Evolutionary conservation across 2,797 vertebrate genomes (phyloP), one percentile per base, ranked within the genome.

Genomic region (Pteronotus mesoamericanus): DNA sequence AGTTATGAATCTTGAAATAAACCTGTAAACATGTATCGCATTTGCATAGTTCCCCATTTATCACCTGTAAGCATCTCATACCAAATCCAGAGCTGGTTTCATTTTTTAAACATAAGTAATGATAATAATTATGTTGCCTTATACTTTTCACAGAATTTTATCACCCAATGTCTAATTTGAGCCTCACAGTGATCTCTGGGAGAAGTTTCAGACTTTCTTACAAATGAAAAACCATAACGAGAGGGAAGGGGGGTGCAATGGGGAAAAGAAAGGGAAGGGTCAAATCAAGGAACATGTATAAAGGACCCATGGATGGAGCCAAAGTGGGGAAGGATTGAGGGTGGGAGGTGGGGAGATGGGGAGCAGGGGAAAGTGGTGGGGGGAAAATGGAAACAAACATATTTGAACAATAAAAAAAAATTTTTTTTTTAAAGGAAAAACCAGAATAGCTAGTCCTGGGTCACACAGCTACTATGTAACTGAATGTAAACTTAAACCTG

Each of bases 41-140:
- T 82, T 87, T 96, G 86, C 82, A 90, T 68, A 53, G 51, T 44
- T 95, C 39, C 26, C 80, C 82, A 85, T 95, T 94, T 87, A 88
- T 96, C 94, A 91, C 72, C 89, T 32, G 29, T 94, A 93, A 96
- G 78, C 91, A 96, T 91, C 61, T 68, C 55, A 83, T 79, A 93
- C 37, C 83, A 96, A 95, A 97, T 77, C n/a, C n/a, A n/a, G n/a
- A n/a, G 24, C 61, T 96, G 90, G 68, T 88, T 95, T 96, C 66
- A 88, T 89, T 96, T 96, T 96, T 96, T 96, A 96, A 96, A 96
- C 37, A 78, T 78, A 78, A 96, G 46, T 85, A 57, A 95, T 94
- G 92, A 78, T 22, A 84, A 87, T 87, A 79, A 95, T 86, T 85
- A 42, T n/a, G n/a, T n/a, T n/a, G n/a, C 22, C 77, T 94, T 97